These are phyloP conservation scores for Siniperca undulata DNA, from an alignment of 2,797 vertebrate genomes.

Conservation along the genomic window DNA sequence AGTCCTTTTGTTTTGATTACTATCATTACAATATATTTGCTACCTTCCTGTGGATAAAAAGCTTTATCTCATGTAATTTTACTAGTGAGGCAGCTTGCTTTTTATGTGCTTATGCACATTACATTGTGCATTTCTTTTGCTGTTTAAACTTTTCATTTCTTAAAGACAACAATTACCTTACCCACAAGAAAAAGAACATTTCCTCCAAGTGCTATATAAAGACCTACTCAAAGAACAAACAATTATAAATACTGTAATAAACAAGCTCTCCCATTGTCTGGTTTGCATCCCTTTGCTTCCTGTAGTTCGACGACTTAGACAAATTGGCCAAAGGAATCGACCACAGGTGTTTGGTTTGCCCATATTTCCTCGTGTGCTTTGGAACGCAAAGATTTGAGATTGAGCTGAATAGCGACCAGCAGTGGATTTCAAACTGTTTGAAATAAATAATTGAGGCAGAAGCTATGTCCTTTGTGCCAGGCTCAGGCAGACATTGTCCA, in stretches of 20 bases:
- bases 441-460: constrained; percentile 48
- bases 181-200: constrained; percentile 43
- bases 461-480: constrained; percentile 53
- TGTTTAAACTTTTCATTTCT: constrained; percentile 23
- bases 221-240: constrained; percentile 49
- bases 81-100: not conserved
- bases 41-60: not conserved
- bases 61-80: not conserved
- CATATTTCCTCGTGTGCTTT: constrained; percentile 23
- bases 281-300: constrained; percentile 56
- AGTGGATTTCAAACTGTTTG: constrained; percentile 32
- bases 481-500: constrained; percentile 52
- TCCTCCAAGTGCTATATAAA: constrained; percentile 71
- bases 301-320: constrained; percentile 19
- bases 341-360: constrained; percentile 36
- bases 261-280: constrained; percentile 47
- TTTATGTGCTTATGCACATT: not conserved
- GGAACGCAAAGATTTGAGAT: not conserved
- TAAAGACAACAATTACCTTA: constrained; percentile 47
- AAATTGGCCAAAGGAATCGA: constrained; percentile 14
- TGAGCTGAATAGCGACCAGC: constrained; percentile 16
- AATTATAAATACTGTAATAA: constrained; percentile 55
- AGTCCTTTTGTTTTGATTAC: constrained; percentile 36
- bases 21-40: constrained; percentile 23
- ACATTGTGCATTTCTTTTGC: not conserved